Evolutionary conservation across 2,797 vertebrate species (phyloP).

Genomic region (Chrosomus eos): DNA sequence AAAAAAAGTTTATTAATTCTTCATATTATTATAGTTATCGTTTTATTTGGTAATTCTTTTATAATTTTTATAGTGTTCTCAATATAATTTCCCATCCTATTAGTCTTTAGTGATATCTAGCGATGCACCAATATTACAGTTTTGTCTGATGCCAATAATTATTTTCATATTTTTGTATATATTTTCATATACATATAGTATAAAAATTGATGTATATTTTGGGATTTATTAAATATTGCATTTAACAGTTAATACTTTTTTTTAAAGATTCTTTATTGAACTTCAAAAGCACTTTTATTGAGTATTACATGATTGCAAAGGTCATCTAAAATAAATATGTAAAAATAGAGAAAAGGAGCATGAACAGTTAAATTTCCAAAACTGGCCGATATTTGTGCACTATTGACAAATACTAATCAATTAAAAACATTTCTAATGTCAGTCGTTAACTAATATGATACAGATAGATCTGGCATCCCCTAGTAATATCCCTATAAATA

Average conservation of each 20-base stretch:
- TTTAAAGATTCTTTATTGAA: not conserved
- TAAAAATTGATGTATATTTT: no score
- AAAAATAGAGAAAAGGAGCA: not conserved
- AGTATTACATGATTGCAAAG: not conserved
- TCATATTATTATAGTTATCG: no score
- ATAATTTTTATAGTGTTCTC: not conserved
- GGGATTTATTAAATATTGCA: not conserved
- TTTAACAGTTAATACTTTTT: not conserved
- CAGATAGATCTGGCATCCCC: not conserved
- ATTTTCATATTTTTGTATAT: not conserved
- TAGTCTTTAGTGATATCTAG: not conserved
- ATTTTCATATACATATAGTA: not conserved
- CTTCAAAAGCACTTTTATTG: not conserved
- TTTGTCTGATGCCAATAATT: not conserved
- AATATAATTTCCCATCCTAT: not conserved
- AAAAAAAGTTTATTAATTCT: no score
- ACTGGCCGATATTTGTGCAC: not conserved
- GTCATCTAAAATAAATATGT: not conserved
- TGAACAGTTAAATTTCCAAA: not conserved
- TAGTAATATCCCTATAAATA: not conserved
- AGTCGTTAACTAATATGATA: not conserved
- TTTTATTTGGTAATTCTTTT: not conserved
- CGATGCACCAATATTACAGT: not conserved
- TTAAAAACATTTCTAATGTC: not conserved
- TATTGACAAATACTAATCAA: not conserved